Evolutionary conservation across 2,113 vertebrate genomes (phyloP).

Genomic region (Neolamprologus kungweensis): DNA sequence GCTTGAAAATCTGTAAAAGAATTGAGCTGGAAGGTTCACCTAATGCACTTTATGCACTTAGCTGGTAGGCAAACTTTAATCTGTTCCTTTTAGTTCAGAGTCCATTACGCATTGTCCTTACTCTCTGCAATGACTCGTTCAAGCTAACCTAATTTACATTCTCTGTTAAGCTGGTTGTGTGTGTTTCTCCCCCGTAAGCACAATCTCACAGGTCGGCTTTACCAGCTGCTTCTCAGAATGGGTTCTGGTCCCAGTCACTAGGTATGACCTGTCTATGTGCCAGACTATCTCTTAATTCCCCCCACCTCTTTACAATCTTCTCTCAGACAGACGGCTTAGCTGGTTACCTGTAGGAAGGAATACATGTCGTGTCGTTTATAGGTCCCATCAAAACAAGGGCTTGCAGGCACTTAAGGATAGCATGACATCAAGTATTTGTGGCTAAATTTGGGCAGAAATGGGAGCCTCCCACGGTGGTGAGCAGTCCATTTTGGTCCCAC

Average conservation of each 20-base stretch:
- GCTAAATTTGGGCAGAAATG: conserved; percentile 51
- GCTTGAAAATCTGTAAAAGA: not conserved
- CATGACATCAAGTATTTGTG: conserved; percentile 8
- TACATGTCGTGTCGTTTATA: not conserved
- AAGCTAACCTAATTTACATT: not conserved
- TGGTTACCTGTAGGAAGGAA: not conserved
- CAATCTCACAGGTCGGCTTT: not conserved
- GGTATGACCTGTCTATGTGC: not conserved
- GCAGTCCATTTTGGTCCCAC: conserved; percentile 33
- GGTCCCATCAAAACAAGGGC: not conserved
- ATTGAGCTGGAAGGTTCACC: not conserved
- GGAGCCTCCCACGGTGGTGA: conserved; percentile 5
- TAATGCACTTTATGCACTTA: not conserved
- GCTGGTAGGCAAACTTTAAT: not conserved
- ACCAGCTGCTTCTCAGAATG: not conserved
- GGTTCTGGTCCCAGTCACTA: not conserved
- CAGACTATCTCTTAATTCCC: not conserved
- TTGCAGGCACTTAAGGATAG: not conserved
- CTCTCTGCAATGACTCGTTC: not conserved
- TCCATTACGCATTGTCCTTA: not conserved
- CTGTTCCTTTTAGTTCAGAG: conserved; percentile 5
- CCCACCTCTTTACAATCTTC: not conserved
- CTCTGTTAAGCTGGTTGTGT: not conserved
- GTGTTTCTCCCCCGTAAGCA: not conserved
- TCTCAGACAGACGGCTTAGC: not conserved